Conservation (phyloP, 2,888 invertebrate genomes). For the Chrysopilus asiliformis region DNA sequence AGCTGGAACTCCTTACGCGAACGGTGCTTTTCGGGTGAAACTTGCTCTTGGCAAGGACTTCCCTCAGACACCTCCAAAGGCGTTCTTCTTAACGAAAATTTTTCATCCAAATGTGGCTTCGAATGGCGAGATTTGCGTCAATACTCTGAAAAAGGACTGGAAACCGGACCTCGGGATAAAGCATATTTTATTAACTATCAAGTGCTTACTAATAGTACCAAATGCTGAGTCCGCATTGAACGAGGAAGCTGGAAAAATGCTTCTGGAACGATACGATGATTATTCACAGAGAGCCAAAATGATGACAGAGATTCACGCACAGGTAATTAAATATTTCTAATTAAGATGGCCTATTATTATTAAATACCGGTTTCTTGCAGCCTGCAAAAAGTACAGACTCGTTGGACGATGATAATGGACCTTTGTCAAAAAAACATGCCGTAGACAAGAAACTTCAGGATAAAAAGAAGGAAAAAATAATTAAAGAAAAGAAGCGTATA, state of each 20-base stretch:
- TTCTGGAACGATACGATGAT: constrained; percentile 85
- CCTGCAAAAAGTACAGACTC: constrained; percentile 36
- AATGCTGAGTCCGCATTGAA: constrained; percentile 95
- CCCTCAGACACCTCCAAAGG: constrained; percentile 84
- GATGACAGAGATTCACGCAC: constrained; percentile 86
- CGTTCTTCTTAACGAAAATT: constrained; percentile 85
- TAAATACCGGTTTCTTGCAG: constrained; percentile 26
- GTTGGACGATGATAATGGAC: constrained; percentile 41
- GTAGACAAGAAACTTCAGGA: constrained; percentile 63
- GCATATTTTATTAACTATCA: constrained; percentile 84
- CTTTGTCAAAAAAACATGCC: constrained; percentile 75
- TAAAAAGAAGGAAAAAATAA: constrained; percentile 50
- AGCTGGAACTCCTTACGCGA: constrained; percentile 85
- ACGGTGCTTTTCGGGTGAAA: constrained; percentile 81
- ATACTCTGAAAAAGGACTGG: constrained; percentile 94
- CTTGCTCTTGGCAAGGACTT: constrained; percentile 84
- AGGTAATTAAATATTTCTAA: constrained; percentile 37
- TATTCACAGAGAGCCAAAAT: constrained; percentile 79
- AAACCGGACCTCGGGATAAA: constrained; percentile 88
- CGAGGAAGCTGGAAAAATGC: constrained; percentile 89
- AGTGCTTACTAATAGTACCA: constrained; percentile 91
- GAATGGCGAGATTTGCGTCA: constrained; percentile 93
- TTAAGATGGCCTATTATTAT: not conserved
- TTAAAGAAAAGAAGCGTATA: constrained; percentile 75
- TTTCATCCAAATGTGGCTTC: constrained; percentile 94